phyloP scores from a whole-genome alignment of 30 jellyfish, hydroid and myxozoan genomes.

The Turritopsis rubra region DNA sequence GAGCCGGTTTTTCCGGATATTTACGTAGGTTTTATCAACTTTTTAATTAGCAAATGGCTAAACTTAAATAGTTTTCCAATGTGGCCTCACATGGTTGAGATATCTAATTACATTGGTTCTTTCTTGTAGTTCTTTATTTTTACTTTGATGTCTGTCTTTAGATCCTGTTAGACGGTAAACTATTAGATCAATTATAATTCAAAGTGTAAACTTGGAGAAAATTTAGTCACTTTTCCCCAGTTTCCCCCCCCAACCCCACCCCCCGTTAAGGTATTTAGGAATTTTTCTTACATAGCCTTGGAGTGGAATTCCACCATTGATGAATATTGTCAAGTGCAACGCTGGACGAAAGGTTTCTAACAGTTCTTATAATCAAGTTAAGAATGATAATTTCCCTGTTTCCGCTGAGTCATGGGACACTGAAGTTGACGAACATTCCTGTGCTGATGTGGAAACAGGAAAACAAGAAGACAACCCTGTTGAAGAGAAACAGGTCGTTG shows the following conservation, averaged over 20 bases:
- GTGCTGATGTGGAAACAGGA: background rate
- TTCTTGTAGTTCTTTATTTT: background rate
- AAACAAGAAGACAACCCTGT: background rate
- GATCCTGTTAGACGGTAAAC: no score
- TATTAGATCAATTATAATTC: no score
- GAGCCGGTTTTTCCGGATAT: background rate
- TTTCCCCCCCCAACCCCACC: no score
- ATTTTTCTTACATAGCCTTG: slow-evolving; percentile 13
- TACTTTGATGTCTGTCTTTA: background rate
- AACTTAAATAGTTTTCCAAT: no score
- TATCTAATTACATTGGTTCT: no score
- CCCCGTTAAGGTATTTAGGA: no score
- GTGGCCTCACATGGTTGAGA: no score
- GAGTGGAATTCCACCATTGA: slow-evolving; percentile 17
- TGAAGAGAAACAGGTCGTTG: background rate
- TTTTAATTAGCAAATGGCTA: no score
- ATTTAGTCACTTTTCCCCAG: no score
- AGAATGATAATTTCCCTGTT: background rate
- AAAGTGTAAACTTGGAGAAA: no score
- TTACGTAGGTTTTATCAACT: background rate
- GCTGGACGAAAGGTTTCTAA: background rate
- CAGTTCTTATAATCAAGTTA: background rate
- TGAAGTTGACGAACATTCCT: background rate
- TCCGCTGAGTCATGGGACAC: slow-evolving; percentile 4
- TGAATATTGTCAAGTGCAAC: background rate